Conservation (phyloP, 2,113 vertebrate genomes). For the Trichechus manatus region DNA sequence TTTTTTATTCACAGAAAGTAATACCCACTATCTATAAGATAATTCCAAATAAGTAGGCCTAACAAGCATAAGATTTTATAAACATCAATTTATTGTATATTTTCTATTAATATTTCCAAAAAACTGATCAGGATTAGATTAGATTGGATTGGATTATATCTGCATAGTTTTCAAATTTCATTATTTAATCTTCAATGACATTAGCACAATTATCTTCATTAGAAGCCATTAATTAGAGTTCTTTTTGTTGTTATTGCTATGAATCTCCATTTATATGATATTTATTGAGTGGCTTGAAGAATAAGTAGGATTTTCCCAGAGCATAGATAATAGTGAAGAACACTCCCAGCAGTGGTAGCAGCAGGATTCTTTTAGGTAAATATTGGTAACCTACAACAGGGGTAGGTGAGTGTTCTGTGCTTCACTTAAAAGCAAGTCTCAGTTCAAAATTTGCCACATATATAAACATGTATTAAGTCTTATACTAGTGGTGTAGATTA, state of each 20-base stretch:
- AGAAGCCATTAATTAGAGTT: neutral
- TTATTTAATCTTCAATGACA: neutral
- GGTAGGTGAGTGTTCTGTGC: neutral
- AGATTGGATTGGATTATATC: neutral
- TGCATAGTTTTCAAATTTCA: neutral
- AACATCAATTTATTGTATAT: neutral
- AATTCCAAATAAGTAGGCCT: neutral
- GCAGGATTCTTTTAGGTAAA: neutral
- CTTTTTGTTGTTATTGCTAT: neutral
- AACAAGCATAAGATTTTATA: neutral
- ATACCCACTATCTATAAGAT: neutral
- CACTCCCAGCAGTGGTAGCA: neutral
- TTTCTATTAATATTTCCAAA: neutral
- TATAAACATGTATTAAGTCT: neutral
- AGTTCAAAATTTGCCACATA: neutral
- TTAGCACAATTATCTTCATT: neutral
- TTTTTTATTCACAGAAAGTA: constrained; percentile 13
- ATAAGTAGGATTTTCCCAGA: neutral
- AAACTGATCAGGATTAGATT: neutral
- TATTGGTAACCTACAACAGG: neutral
- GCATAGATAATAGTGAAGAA: neutral
- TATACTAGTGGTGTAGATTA: neutral
- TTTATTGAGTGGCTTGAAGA: neutral
- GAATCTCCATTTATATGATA: neutral
- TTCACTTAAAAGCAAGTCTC: neutral